These are phyloP conservation scores for Sycobia sp. DNA, from an alignment of 1,140 invertebrate genomes.

Conservation along the genomic window DNA sequence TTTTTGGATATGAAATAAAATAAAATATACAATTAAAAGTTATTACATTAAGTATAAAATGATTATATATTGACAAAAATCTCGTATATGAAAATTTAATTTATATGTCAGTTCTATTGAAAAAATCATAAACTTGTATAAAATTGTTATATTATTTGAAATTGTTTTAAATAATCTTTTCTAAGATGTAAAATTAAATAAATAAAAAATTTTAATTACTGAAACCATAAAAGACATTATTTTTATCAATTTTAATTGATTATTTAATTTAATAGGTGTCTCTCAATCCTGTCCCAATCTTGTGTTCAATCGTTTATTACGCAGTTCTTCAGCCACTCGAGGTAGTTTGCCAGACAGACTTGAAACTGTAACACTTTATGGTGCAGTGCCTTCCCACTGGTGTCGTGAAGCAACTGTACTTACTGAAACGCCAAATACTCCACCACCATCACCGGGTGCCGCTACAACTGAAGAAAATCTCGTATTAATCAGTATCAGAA, in stretches of 20 bases:
- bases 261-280: constrained; percentile 57
- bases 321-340: neutral
- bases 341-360: constrained; percentile 74
- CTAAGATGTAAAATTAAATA: too few species aligned
- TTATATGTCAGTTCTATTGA: too few species aligned
- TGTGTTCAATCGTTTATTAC: constrained; percentile 37
- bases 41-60: too few species aligned
- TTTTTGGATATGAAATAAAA: too few species aligned
- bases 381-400: constrained; percentile 53
- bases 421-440: constrained; percentile 66
- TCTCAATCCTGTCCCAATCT: constrained; percentile 88
- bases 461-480: constrained; percentile 62
- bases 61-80: too few species aligned
- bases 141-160: too few species aligned
- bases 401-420: constrained; percentile 42
- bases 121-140: too few species aligned
- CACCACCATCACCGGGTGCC: constrained; percentile 71
- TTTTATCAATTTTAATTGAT: neutral
- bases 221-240: neutral
- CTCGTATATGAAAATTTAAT: too few species aligned
- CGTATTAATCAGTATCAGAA: constrained; percentile 64
- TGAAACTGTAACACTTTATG: constrained; percentile 64
- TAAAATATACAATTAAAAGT: too few species aligned
- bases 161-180: too few species aligned
- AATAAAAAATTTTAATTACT: too few species aligned